Conservation (phyloP, 30 jellyfish, hydroid and myxozoan species). For the Aurelia aurita region DNA sequence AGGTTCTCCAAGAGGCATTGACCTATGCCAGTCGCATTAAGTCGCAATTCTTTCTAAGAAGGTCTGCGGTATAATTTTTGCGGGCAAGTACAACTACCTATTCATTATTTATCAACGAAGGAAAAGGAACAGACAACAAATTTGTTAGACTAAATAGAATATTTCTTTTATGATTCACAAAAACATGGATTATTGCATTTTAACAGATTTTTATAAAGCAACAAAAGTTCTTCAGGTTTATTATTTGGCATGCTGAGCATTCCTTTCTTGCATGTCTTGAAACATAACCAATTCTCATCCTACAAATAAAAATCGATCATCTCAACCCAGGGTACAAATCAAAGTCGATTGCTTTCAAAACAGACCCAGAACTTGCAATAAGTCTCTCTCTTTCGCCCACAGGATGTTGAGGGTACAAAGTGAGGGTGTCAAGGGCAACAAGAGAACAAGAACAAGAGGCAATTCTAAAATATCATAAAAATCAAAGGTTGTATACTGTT, state of each 20-base stretch:
- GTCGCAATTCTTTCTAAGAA: no score
- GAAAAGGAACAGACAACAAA: no score
- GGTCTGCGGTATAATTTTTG: no score
- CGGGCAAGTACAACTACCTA: no score
- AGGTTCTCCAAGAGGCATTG: no score
- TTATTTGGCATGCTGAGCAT: constrained; percentile 67
- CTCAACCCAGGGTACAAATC: neutral
- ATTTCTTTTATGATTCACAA: neutral
- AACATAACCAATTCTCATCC: constrained; percentile 65
- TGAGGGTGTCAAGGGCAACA: no score
- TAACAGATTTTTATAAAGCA: constrained; percentile 22
- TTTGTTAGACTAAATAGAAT: no score
- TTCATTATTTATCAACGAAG: no score
- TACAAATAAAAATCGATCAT: neutral
- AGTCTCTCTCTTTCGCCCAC: neutral
- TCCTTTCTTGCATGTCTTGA: constrained; percentile 41
- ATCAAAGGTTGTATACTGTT: no score
- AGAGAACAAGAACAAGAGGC: no score
- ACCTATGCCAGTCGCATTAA: no score
- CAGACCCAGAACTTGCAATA: no score
- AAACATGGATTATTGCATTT: constrained; percentile 55
- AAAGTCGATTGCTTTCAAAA: neutral
- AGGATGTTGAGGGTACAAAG: neutral
- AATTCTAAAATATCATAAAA: neutral
- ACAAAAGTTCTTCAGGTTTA: constrained; percentile 41